Evolutionary conservation across 2,797 vertebrate genomes (phyloP), one percentile per base, ranked within the genome.

Genomic region (Stomatorhinus walkeri): DNA sequence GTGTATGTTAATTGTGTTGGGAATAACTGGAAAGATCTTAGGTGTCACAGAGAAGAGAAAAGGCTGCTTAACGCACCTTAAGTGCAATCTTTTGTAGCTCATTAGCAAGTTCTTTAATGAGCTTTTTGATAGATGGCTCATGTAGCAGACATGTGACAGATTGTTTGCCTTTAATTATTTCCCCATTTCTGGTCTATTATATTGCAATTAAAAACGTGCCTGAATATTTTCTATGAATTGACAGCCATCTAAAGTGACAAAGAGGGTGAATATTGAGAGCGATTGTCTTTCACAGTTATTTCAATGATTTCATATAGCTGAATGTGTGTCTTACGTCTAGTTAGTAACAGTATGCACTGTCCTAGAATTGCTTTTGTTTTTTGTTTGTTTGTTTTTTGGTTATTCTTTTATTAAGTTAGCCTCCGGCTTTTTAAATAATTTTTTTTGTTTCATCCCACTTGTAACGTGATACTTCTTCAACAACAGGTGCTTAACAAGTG

Each of bases 151-250:
- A 87, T 64, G 56, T 96, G 96, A 97, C 95, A 97, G 95, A 96
- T 97, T 97, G 96, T 96, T 97, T 97, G 94, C 95, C 95, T 94
- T 96, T 96, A 96, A 97, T 94, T 94, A 96, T 97, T 96, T 97
- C 94, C 94, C 95, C 95, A 95, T 97, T 97, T 97, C 95, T 94
- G 94, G 93, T 90, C 95, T 95, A 97, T 97, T 97, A 97, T 96
- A 96, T 95, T 95, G 96, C 95, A 97, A 97, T 97, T 97, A 97
- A 95, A 96, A 96, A 96, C 93, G 61, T 96, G 96, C 96, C 96
- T 96, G 96, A 95, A 93, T 95, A 96, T 97, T 96, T 95, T 95
- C 95, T 96, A 94, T 95, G 96, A 95, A 96, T 96, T 96, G 95
- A 95, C 94, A 95, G 96, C 96, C 93, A 96, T 96, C 95, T 94